Base-by-base conservation (phyloP, 2,113 vertebrate species). In the Aleadryas rufinucha region DNA sequence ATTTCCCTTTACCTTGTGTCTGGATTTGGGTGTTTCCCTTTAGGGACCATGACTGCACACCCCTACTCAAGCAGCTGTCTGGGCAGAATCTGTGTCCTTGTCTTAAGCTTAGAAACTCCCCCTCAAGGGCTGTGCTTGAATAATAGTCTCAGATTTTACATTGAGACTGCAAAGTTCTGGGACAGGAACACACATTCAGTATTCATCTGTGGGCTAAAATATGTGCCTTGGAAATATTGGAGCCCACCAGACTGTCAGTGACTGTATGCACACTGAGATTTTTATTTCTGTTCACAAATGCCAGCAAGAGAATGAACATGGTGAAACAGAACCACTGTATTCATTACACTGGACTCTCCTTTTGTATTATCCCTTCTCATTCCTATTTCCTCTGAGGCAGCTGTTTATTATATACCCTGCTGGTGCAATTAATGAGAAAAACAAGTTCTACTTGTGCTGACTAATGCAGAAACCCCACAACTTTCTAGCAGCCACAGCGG, bases 401-500 rank as follows among this genome's bases (percentile, higher is more conserved):
- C 70, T 93, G 79, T 85, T 94, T 88, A 35, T 93, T 72, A 49
- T 31, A 52, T 77, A 80, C 26, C 41, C 64, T 94, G 68, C 68
- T 95, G 85, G 50, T 94, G 30, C 63, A 94, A 74, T 88, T 95
- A 95, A 95, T 83, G 76, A 92, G 66, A 59, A 90, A 88, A 94
- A 74, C 85, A 94, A 85, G 78, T 59, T 77, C 50, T 16, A 0
- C 30, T 84, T 84, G 30, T 88, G 68, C 88, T 97, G 81, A 90
- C 91, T 93, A 83, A 80, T 39, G 59, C 44, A 92, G 84, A 93
- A 91, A 64, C 26, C 28, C 37, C 42, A 47, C 47, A 88, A 63
- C 20, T 63, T 92, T 70, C 63, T 75, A 77, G 27, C 39, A 79
- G 54, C 27, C 3, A 1, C 53, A 57, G 59, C 0, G 0, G 66